These are phyloP conservation scores for Hemichromis elongatus DNA, from an alignment of 2,113 vertebrate genomes.

Conservation along the genomic window DNA sequence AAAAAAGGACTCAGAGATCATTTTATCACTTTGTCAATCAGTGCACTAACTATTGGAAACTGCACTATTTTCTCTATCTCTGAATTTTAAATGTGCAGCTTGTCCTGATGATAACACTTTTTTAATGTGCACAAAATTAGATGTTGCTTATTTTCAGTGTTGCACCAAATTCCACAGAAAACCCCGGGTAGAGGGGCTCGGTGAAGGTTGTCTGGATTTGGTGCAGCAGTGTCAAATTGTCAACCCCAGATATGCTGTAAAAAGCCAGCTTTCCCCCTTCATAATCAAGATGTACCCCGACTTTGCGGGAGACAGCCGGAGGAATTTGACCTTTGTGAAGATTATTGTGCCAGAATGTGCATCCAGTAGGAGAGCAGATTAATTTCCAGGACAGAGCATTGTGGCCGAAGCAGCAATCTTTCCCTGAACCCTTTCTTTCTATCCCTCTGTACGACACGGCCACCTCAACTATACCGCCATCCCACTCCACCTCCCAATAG, in stretches of 20 bases:
- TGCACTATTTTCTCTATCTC: not conserved
- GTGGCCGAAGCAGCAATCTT: conserved; percentile 74
- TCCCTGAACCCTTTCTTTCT: conserved; percentile 37
- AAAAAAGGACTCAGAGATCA: not conserved
- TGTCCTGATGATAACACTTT: not conserved
- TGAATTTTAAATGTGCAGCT: too few species aligned
- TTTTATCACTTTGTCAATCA: not conserved
- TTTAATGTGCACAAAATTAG: not conserved
- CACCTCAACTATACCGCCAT: conserved; percentile 65
- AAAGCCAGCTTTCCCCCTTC: conserved; percentile 71
- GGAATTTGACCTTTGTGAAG: conserved; percentile 51
- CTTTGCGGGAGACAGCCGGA: conserved; percentile 19
- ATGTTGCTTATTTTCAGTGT: conserved; percentile 18
- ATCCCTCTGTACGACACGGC: conserved; percentile 76
- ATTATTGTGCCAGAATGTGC: conserved; percentile 77
- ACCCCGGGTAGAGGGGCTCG: conserved; percentile 46
- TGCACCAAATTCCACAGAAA: conserved; percentile 57
- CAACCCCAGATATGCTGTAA: conserved; percentile 67
- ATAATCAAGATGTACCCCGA: conserved; percentile 76
- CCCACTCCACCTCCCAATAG: conserved; percentile 68
- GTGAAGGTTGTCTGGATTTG: conserved; percentile 39
- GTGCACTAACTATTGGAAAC: not conserved
- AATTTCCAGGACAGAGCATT: conserved; percentile 81
- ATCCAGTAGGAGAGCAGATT: conserved; percentile 41
- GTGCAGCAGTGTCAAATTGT: conserved; percentile 32